A percentile compares a stretch with the other conserved stretches of the same genome.
Conservation (phyloP, 2,888 invertebrate species). For the Clepsis dumicolana region DNA sequence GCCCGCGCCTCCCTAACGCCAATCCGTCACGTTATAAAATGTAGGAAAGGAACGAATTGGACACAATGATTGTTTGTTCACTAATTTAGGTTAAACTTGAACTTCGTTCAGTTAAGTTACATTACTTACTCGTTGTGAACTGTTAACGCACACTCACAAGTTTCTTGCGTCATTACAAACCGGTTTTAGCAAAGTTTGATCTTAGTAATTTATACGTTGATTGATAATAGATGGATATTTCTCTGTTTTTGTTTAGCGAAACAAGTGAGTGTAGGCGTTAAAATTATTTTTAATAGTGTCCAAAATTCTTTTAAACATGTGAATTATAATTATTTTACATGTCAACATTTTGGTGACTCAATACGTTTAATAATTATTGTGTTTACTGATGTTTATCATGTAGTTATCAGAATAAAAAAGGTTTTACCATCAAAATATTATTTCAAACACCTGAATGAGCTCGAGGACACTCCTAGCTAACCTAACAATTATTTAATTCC, state of each 20-base stretch:
- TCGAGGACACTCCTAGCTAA: neutral
- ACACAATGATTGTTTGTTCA: constrained; percentile 52
- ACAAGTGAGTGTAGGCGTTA: neutral
- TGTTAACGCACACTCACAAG: neutral
- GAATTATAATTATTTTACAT: too few relatives aligned
- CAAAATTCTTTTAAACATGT: too few relatives aligned
- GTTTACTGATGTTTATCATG: too few relatives aligned
- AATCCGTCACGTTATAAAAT: constrained; percentile 43
- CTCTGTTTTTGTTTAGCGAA: neutral
- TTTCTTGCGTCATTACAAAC: neutral
- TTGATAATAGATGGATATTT: neutral
- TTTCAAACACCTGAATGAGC: too few relatives aligned
- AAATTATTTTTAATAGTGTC: too few relatives aligned
- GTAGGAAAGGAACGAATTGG: constrained; percentile 48
- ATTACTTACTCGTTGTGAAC: neutral
- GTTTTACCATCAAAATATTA: too few relatives aligned
- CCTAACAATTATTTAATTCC: neutral
- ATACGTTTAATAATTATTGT: too few relatives aligned
- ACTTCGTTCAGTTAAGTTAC: constrained; percentile 33
- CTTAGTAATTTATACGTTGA: neutral
- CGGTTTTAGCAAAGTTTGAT: constrained; percentile 1
- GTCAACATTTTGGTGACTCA: too few relatives aligned
- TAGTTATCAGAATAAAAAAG: too few relatives aligned
- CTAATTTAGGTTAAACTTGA: constrained; percentile 56
- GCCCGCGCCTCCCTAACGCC: constrained; percentile 10